Evolutionary conservation across 2,797 vertebrate genomes (phyloP), one percentile per base, ranked within the genome.

Genomic region (Lophius americanus): DNA sequence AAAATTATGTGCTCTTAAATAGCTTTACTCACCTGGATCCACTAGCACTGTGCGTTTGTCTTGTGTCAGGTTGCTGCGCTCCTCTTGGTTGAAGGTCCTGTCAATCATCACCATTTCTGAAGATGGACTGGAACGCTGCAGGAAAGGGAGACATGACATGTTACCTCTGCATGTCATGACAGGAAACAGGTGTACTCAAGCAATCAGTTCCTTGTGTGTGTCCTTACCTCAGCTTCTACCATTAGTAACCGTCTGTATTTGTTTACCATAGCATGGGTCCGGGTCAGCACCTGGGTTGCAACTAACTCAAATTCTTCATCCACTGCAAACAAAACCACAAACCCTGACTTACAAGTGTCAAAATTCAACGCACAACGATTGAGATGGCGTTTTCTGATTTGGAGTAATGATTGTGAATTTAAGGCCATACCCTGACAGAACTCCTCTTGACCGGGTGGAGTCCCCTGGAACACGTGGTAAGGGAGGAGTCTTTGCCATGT

Each of bases 31-130:
- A 99, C 98, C 98, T 87, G 96, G 96, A 91, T 99, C 97, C 68
- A 98, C 95, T 37, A 98, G 93, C 53, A 96, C 92, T 91, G 92
- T 94, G 43, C 98, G 95, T 88, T 97, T 99, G 91, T 99, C 98
- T 73, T 96, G 95, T 4, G 96, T 98, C 83, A 99, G 90, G 83
- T 93, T 94, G 52, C 93, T 93, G 70, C 97, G 95, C 81, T 99
- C 98, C 73, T 99, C 98, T 76, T 99, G 97, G 91, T 98, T 99
- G 89, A 99, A 99, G 81, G 98, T 98, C 79, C 98, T 93, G 71
- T 99, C 97, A 43, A 99, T 97, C 98, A 99, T 99, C 76, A 99
- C 98, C 93, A 97, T 96, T 89, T 99, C 98, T 46, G 98, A 98
- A 23, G 98, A 99, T 6, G 97, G 98, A 82, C 95, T 96, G 79